Evolutionary conservation across 2,888 invertebrate species (phyloP).

Genomic region (Linyphia triangularis): DNA sequence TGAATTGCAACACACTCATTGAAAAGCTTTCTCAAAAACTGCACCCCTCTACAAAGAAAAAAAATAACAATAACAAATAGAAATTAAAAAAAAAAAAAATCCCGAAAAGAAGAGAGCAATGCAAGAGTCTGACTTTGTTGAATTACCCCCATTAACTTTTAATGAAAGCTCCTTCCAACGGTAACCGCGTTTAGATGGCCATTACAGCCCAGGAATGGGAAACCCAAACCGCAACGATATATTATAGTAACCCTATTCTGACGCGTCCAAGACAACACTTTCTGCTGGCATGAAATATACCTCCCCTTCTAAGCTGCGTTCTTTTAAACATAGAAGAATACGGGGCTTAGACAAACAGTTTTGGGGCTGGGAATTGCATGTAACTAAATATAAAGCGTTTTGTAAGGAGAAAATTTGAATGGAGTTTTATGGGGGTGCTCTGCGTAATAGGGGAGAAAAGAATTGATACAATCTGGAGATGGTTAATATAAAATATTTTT

Average conservation of each 20-base stretch:
- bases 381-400: neutral
- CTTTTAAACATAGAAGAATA: neutral
- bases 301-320: too few species aligned
- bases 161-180: conserved; percentile 25
- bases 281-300: conserved; percentile 11
- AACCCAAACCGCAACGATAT: conserved; percentile 8
- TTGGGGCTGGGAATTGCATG: neutral
- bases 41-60: too few species aligned
- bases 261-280: conserved; percentile 12
- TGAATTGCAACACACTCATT: too few species aligned
- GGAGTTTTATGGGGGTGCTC: neutral
- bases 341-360: neutral
- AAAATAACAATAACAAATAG: too few species aligned
- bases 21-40: too few species aligned
- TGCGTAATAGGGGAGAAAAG: neutral
- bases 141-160: conserved; percentile 43
- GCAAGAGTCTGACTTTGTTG: conserved; percentile 13
- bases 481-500: too few species aligned
- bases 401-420: neutral
- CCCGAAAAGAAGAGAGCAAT: too few species aligned
- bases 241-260: conserved; percentile 20
- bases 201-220: neutral
- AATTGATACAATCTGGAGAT: too few species aligned
- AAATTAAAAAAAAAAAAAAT: too few species aligned
- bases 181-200: conserved; percentile 42